Evolutionary conservation across 2,113 vertebrate genomes (phyloP).

Genomic region (Chaetodon auriga): DNA sequence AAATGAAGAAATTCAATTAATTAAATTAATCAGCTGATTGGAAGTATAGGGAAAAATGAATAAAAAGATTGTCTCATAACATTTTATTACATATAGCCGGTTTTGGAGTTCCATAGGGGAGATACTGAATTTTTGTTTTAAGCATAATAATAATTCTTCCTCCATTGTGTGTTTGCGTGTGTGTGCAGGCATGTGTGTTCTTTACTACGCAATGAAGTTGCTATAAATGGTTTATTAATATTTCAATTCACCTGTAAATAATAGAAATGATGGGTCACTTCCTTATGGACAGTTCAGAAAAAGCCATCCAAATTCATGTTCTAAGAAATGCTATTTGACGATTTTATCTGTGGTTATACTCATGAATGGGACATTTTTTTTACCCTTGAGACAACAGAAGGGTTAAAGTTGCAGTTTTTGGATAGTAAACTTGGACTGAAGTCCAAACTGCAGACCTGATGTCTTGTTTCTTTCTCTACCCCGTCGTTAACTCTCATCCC

Average conservation of each 20-base stretch:
- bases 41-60: too few species aligned
- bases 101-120: too few species aligned
- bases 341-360: too few species aligned
- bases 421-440: constrained; percentile 1
- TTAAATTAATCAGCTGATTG: too few species aligned
- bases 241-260: neutral
- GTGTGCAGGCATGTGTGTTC: too few species aligned
- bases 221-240: neutral
- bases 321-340: neutral
- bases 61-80: too few species aligned
- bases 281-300: neutral
- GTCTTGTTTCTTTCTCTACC: constrained; percentile 1
- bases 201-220: too few species aligned
- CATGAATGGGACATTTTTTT: neutral
- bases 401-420: neutral
- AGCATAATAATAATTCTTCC: too few species aligned
- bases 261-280: neutral
- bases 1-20: too few species aligned
- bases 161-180: too few species aligned
- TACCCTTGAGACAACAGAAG: neutral
- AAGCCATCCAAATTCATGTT: neutral
- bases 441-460: constrained; percentile 8
- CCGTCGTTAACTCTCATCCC: constrained; percentile 19
- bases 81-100: too few species aligned
- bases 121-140: too few species aligned